Evolutionary conservation across 1,140 invertebrate genomes (phyloP).

Genomic region (Gonatopus flavifemur): DNA sequence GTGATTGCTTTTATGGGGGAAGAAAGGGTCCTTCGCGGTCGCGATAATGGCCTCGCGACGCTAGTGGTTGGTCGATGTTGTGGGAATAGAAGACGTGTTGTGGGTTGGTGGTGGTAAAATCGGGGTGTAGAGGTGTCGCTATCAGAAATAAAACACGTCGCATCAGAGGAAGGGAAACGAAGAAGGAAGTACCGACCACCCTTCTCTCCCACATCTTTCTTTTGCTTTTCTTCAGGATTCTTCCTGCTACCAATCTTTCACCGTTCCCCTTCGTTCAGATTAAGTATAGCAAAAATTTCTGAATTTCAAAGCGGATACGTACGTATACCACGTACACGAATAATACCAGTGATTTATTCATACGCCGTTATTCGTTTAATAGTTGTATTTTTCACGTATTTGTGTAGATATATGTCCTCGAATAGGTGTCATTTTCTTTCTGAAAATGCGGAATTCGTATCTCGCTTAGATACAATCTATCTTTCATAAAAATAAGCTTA

Average conservation of each 20-base stretch:
- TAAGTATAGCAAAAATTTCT: no score
- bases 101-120: constrained; percentile 29
- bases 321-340: no score
- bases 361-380: constrained; percentile 11
- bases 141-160: constrained; percentile 56
- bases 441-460: no score
- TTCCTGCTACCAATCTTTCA: neutral
- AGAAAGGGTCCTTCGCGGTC: constrained; percentile 56
- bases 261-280: no score
- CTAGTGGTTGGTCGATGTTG: constrained; percentile 8
- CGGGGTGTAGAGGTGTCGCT: constrained; percentile 37
- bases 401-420: no score
- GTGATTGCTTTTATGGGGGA: constrained; percentile 59
- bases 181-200: constrained; percentile 18
- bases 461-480: no score
- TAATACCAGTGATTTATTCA: no score
- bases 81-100: no score
- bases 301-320: no score
- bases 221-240: constrained; percentile 11
- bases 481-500: no score
- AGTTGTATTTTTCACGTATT: no score
- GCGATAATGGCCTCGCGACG: constrained; percentile 51
- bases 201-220: constrained; percentile 18
- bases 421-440: no score
- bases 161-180: constrained; percentile 9